Base-by-base conservation (phyloP, 2,113 vertebrate genomes). In the Stomatorhinus ivindoensis region DNA sequence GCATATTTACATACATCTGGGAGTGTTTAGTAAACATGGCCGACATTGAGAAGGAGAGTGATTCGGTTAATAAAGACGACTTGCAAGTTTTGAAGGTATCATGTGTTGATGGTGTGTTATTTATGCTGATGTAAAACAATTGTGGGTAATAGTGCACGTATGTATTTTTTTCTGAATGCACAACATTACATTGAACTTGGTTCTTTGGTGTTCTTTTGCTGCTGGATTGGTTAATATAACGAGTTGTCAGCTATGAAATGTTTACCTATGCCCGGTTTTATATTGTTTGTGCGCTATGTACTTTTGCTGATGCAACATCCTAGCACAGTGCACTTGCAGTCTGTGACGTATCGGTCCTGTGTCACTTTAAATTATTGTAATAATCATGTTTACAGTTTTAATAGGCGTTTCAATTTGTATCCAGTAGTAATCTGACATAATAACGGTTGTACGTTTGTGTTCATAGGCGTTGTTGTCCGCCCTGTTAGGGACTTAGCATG, bases 11-110 rank as follows among this genome's bases (percentile, higher is more conserved):
- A 21, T 44, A 10, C 50, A 9, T 50, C 73, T 58, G 73, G 69
- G 35, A 15, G 31, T 19, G 21, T 4, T 50, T 24, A 6, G 51
- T 48, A 92, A 96, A 95, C 92, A 96, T 96, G 96, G 95, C 96
- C 93, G 95, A 95, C 35, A 91, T 92, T 19, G 95, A 94, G 55
- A 94, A 94, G 90, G 92, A 91, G 86, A 89, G 88, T 0, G 94
- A 95, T 84, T 88, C 92, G 61, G 61, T 46, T 88, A 93, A 94
- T 55, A 95, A 95, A 91, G 92, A 92, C 90, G 94, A 95, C 17
- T 91, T 95, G 89, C 91, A 94, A 21, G 85, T 90, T 31, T 55
- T 96, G 47, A 95, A 94, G 95, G 96, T 94, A 93, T 13, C 21
- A 19, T 3, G 87, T n/a, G 61, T 31, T 27, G 1, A 15, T 61